Conservation (phyloP, 2,797 vertebrate species). For the Esox lucius region DNA sequence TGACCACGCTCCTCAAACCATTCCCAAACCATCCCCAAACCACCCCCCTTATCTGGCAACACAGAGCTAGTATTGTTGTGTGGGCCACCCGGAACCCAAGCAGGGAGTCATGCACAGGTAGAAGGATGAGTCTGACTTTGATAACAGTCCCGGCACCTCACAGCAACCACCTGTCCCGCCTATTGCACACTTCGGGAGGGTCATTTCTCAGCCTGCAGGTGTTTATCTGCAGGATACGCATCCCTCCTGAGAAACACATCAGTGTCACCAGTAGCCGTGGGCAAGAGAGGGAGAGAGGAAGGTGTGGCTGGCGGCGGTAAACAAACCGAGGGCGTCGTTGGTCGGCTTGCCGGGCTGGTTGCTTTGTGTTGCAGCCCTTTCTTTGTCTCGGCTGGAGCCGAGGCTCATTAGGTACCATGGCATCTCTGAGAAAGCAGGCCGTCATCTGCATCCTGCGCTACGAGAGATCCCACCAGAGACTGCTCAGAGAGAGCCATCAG, state of each 20-base stretch:
- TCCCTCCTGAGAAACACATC: conserved; percentile 77
- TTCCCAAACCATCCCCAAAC: background rate
- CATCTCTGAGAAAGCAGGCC: conserved; percentile 60
- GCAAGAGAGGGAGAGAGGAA: conserved; percentile 55
- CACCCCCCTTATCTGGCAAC: background rate
- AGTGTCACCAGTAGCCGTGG: conserved; percentile 71
- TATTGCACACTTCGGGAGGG: conserved; percentile 59
- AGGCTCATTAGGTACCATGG: conserved; percentile 76
- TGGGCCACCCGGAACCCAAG: background rate
- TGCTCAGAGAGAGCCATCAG: conserved; percentile 71
- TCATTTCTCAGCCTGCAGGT: conserved; percentile 78
- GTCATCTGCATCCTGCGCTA: conserved; percentile 69
- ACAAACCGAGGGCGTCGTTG: conserved; percentile 71
- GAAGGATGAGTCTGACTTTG: conserved; percentile 67
- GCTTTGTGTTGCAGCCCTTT: conserved; percentile 66
- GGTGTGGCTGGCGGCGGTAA: conserved; percentile 64
- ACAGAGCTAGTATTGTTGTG: background rate
- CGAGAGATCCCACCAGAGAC: conserved; percentile 72
- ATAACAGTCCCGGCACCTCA: conserved; percentile 58
- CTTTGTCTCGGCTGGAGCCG: conserved; percentile 57
- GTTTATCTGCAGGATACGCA: conserved; percentile 76
- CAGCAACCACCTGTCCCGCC: conserved; percentile 12
- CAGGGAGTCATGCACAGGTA: conserved; percentile 44
- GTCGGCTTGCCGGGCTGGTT: conserved; percentile 12
- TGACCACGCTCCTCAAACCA: background rate